Base-by-base conservation (phyloP, 2,113 vertebrate species). In the Castor canadensis region DNA sequence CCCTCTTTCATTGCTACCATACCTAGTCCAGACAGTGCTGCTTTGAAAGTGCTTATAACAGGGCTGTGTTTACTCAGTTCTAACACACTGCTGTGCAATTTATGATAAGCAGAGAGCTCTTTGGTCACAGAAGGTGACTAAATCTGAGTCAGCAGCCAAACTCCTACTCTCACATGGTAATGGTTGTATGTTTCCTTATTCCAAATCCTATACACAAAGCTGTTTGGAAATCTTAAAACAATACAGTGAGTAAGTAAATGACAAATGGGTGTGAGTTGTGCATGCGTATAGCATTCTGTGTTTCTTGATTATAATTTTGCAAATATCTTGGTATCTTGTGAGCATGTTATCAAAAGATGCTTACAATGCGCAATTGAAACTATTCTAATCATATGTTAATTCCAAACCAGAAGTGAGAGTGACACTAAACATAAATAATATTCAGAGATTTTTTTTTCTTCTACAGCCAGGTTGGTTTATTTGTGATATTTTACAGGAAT, bases 261-360 rank as follows among this genome's bases (percentile, higher is more conserved):
- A 26, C 58, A 60, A 60, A 8, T 13, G 35, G 62, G 49, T 75
- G 28, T 80, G 28, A 54, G 20, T 45, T 11, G 7, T 84, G 38
- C 4, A 45, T 40, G 30, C 40, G 43, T 60, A 11, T 77, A 43
- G 5, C 73, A 40, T 28, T 76, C 72, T 76, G 7, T 28, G 16
- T 73, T 96, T 85, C 73, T 79, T 91, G n/a, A 52, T 47, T 76
- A 71, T 35, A 22, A 76, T 71, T 72, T 93, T 82, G 22, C n/a
- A 5, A 54, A 12, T 89, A 47, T 66, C 17, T 47, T 75, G 73
- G n/a, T 43, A 40, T 88, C 69, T 75, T 66, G 54, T 22, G 3
- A 49, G 6, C 69, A 43, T 89, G n/a, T 43, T 89, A 43, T 86
- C 79, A 67, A 38, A 73, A 11, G 32, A 92, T 52, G n/a, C 49